phyloP scores from a whole-genome alignment of 2,113 vertebrate species.

The Takifugu bimaculatus region DNA sequence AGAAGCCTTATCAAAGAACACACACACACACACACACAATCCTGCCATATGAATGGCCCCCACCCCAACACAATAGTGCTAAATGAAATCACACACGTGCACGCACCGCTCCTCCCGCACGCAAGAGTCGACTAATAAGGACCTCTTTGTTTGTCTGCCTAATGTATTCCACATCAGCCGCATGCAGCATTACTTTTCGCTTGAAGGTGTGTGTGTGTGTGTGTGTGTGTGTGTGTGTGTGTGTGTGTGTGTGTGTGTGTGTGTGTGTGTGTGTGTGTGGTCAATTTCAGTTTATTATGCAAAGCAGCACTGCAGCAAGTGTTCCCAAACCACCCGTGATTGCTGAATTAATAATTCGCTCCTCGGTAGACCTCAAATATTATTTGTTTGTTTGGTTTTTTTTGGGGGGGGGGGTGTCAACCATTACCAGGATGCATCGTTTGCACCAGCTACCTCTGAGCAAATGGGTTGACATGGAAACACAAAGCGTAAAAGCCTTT shows the following conservation, averaged over 20 bases:
- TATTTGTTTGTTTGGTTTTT: not conserved
- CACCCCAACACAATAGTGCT: conserved; percentile 57
- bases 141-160: conserved; percentile 50
- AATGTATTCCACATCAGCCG: conserved; percentile 54
- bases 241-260: conserved; percentile 29
- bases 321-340: conserved; percentile 39
- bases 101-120: conserved; percentile 42
- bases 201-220: conserved; percentile 33
- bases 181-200: conserved; percentile 18
- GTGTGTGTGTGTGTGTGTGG: conserved; percentile 18
- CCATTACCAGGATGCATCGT: not conserved
- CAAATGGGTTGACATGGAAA: not conserved
- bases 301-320: conserved; percentile 46
- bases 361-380: conserved; percentile 18
- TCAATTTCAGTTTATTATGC: conserved; percentile 64
- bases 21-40: conserved; percentile 56
- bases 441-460: not conserved
- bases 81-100: conserved; percentile 72
- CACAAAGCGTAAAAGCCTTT: too few relatives aligned
- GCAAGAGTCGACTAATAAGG: conserved; percentile 63
- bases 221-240: conserved; percentile 29
- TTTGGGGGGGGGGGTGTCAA: not conserved
- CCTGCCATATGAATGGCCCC: conserved; percentile 53
- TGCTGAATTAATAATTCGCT: conserved; percentile 53
- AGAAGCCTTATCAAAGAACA: conserved; percentile 60